Evolutionary conservation across 2,888 invertebrate genomes (phyloP).

Genomic region (Sarcophaga carnaria): DNA sequence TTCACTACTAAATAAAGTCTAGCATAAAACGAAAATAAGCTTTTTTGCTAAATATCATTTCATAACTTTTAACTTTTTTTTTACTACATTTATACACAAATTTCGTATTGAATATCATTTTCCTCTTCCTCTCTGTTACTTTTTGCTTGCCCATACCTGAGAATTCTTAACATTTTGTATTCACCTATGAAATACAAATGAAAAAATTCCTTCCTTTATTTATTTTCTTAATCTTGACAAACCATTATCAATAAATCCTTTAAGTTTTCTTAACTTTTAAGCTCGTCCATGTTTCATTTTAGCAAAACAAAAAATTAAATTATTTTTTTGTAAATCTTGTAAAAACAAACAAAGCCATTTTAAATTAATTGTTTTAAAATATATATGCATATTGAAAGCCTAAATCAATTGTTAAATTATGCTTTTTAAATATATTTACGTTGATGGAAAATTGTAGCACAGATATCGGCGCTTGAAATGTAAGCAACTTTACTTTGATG

Average conservation of each 20-base stretch:
- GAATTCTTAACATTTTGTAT: constrained; percentile 48
- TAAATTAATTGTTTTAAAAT: background rate
- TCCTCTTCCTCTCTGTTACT: background rate
- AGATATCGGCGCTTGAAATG: too few species aligned
- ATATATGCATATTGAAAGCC: background rate
- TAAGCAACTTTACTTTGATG: too few species aligned
- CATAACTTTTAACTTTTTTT: background rate
- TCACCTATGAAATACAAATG: constrained; percentile 32
- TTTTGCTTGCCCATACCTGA: background rate
- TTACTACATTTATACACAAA: background rate
- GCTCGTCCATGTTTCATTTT: background rate
- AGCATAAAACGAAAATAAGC: background rate
- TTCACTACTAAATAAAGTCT: background rate
- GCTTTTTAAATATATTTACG: too few species aligned
- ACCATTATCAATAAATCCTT: background rate
- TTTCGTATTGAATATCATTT: too few species aligned
- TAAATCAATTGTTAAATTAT: background rate
- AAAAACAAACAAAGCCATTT: background rate
- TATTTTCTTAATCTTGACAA: background rate
- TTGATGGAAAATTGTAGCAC: too few species aligned
- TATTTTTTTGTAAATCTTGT: too few species aligned
- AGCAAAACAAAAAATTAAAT: too few species aligned
- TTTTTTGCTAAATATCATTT: background rate
- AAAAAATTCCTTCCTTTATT: constrained; percentile 31
- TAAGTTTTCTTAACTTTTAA: constrained; percentile 7